Evolutionary conservation across 2,797 vertebrate genomes (phyloP), one percentile per base, ranked within the genome.

Genomic region (Carapus acus): DNA sequence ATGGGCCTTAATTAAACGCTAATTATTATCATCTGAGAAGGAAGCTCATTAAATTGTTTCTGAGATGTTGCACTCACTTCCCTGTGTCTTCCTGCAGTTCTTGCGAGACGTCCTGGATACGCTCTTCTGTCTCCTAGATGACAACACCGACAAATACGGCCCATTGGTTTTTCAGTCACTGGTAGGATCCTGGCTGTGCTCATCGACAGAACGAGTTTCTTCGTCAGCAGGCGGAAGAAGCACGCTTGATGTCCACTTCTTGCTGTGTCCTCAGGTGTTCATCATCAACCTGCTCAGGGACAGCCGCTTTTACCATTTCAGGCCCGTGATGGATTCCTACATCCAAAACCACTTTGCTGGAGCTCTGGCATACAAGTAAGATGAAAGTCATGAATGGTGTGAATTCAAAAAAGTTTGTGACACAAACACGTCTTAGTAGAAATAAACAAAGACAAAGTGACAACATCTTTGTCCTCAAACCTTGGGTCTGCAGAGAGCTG

Each of bases 301-400:
- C 86, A 98, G 93, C 83, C 96, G 97, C 58, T 99, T 94, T 86
- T 98, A 94, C 80, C 94, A 99, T 82, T 99, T 99, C 83, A 91
- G 96, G 54, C 96, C 96, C 2, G 94, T 99, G 49, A 96, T 99
- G 91, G 96, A 99, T 77, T 88, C 94, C 14, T 99, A 99, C 74
- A 98, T 99, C 77, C 94, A 98, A 79, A 99, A 98, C 77, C 94
- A 99, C 78, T 99, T 98, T 72, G 94, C 96, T 63, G 96, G 96
- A 77, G 96, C 96, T 1, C 79, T 98, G 78, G 95, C 96, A 55
- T 98, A 99, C 87, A 98, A 97, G 96, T 97, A 89, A 69, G 82
- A 38, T 18, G 22, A 52, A n/a, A n/a, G n/a, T n/a, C 13, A 29
- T 39, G 56, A 36, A 29, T 15, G 31, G 2, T 2, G 12, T 24